phyloP scores from a whole-genome alignment of 1,140 invertebrate genomes.

The Trachelipus rathkii region DNA sequence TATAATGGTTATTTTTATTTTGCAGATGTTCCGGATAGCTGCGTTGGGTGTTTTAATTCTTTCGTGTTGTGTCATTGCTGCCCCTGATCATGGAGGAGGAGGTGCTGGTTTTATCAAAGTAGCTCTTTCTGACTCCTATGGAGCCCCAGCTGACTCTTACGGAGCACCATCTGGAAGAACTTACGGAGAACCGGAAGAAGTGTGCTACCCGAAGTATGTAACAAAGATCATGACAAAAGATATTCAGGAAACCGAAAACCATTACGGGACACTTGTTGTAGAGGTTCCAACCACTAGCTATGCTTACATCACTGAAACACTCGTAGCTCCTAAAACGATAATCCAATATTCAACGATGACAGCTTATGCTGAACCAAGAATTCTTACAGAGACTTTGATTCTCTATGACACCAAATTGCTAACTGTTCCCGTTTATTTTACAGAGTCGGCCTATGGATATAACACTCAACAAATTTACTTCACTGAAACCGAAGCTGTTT shows the following conservation, averaged over 20 bases:
- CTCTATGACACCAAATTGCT: slow-evolving; percentile 44
- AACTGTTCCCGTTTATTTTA: slow-evolving; percentile 41
- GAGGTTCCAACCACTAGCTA: slow-evolving; percentile 38
- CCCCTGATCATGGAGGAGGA: slow-evolving; percentile 29
- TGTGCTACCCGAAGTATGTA: slow-evolving; percentile 42
- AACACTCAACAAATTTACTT: slow-evolving; percentile 44
- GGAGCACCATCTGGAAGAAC: slow-evolving; percentile 21
- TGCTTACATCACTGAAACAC: slow-evolving; percentile 43
- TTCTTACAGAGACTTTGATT: slow-evolving; percentile 39
- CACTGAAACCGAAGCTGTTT: slow-evolving; percentile 38
- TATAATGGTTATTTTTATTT: not conserved
- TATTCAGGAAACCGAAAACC: slow-evolving; percentile 37
- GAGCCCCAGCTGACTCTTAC: slow-evolving; percentile 20
- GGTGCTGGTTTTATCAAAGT: slow-evolving; percentile 38
- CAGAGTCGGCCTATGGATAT: slow-evolving; percentile 40
- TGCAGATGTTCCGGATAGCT: slow-evolving; percentile 44
- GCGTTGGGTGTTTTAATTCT: slow-evolving; percentile 41
- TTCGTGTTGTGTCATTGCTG: slow-evolving; percentile 24
- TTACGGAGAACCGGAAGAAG: slow-evolving; percentile 32
- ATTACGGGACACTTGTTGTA: slow-evolving; percentile 35
- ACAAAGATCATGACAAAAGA: slow-evolving; percentile 45
- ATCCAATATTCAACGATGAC: slow-evolving; percentile 45
- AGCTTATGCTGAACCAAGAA: slow-evolving; percentile 41
- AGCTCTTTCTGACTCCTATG: slow-evolving; percentile 38
- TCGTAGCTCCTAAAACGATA: slow-evolving; percentile 43